Evolutionary conservation across 1,140 invertebrate genomes (phyloP).

Genomic region (Caenorhabditis elegans): WBcel235 BX284604.4:6053001-6053500

Average conservation of each 20-base stretch:
- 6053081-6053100: no score
- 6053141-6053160: no score
- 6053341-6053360: not conserved
- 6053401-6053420: not conserved
- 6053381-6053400: not conserved
- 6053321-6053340: not conserved
- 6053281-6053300: not conserved
- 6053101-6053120: no score
- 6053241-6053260: not conserved
- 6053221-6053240: not conserved
- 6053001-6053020: no score
- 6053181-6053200: no score
- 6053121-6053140: no score
- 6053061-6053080: no score
- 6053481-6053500: not conserved
- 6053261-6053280: not conserved
- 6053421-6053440: conserved; percentile 1
- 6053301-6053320: not conserved
- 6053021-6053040: no score
- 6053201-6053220: no score
- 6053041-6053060: no score
- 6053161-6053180: no score
- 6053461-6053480: conserved; percentile 17
- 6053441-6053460: conserved; percentile 22
- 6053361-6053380: not conserved